Evolutionary conservation across 2,888 invertebrate genomes (phyloP), one percentile per base, ranked within the genome.

Genomic region (Cordylochernes scorpioides): DNA sequence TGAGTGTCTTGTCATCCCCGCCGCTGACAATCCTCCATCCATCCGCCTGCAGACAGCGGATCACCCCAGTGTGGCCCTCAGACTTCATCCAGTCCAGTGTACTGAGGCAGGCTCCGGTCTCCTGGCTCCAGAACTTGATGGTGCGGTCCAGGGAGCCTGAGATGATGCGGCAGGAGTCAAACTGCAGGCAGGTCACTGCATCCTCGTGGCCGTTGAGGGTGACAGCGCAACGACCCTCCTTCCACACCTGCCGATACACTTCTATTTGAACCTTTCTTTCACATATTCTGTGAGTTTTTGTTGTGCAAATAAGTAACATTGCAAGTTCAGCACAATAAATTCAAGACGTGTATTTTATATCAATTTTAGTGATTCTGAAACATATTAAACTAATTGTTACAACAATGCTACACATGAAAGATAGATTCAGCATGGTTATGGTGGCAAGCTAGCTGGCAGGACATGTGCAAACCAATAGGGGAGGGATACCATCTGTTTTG

Each of bases 41-140:
- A 42, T 60, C 59, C 3, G 58, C 58, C 40, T 59, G 57, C 16
- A 60, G 41, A 45, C 58, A 58, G 27, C 57, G 46, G 16, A 57
- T 53, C n/a, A 58, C 57, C 18, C 57, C 56, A 18, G 58, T 60
- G 43, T 60, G 59, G n/a, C 60, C 60, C 41, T 60, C 60, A 8
- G 57, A 54, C 25, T 51, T 53, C 46, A 55, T 58, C 59, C 60
- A 60, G 44, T 60, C 59, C 14, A 60, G 52, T 16, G 58, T 59
- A 29, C 53, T 52, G 15, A 53, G 41, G 41, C 58, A 58, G 21
- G 49, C 42, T 5, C 56, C 57, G 3, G 49, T 49, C 18, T 46
- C 43, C 13, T 58, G 41, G 35, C 53, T 50, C 59, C 59, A 60
- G 35, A 59, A 52, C 41, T 58, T 57, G 33, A 59, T 53, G 31